Evolutionary conservation across 2,113 vertebrate species (phyloP), one percentile per base, ranked within the genome.

Genomic region (Perognathus longimembris): DNA sequence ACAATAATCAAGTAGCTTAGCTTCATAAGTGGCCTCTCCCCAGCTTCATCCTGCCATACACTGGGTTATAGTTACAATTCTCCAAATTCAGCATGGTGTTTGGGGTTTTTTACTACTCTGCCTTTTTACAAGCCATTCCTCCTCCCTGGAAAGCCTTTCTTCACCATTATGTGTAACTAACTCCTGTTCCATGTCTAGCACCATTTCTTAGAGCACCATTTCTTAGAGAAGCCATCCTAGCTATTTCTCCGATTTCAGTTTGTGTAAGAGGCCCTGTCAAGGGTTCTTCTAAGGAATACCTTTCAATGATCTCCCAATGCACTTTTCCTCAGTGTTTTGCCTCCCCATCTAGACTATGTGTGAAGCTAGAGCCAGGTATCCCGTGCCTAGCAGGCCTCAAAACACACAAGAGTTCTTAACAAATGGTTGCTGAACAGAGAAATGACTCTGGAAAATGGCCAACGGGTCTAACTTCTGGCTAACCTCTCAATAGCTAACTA

Each of bases 401-500:
- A 61, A 75, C 20, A 61, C 40, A 61, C 14, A 67, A 73, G 2
- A 73, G 20, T 42, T 15, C 38, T 76, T 77, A 92, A 87, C 42
- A 80, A 83, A 82, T 54, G 50, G 28, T 54, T 88, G 42, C 17
- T 93, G 42, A 89, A 92, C 42, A 86, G 73, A n/a, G n/a, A n/a
- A n/a, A n/a, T n/a, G n/a, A n/a, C n/a, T n/a, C n/a, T n/a, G n/a
- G 6, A 63, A 28, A 90, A 82, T 1, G 5, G 34, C 4, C 70
- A 82, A 17, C 20, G 17, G 5, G 15, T 7, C 71, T 82, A 93
- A 79, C 32, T 14, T 45, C 76, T 92, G 45, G 26, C 79, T 69
- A 90, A 90, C 26, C n/a, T 71, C 42, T n/a, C n/a, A 67, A 71
- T 74, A 95, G 26, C 77, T 70, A 90, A 88, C 24, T 59, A 94